A percentile compares a stretch with the other conserved stretches of the same genome.
Evolutionary conservation across 2,797 vertebrate species (phyloP).

Genomic region (Scarus forsteni): DNA sequence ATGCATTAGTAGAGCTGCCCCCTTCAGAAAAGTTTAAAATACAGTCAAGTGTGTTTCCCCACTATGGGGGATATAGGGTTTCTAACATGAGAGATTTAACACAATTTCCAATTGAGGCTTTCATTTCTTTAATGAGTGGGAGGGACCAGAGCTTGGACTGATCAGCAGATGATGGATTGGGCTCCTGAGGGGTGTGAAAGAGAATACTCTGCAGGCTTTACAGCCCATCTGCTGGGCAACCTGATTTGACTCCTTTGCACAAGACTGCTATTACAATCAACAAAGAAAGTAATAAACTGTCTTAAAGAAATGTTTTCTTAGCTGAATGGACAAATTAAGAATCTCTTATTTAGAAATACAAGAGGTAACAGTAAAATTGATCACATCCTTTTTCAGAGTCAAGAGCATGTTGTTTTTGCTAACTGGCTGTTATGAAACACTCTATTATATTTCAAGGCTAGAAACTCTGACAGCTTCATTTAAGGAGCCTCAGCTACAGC

Average conservation of each 20-base stretch:
- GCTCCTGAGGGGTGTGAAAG: slow-evolving; percentile 36
- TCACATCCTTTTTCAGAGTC: slow-evolving; percentile 4
- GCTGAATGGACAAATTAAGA: slow-evolving; percentile 15
- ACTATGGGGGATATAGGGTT: slow-evolving; percentile 50
- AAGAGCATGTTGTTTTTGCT: slow-evolving; percentile 21
- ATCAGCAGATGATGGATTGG: slow-evolving; percentile 65
- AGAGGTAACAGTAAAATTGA: slow-evolving; percentile 14
- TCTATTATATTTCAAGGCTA: slow-evolving; percentile 17
- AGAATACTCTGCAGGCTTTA: slow-evolving; percentile 35
- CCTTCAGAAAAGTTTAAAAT: slow-evolving; percentile 32
- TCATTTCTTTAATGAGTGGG: slow-evolving; percentile 66
- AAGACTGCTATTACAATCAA: slow-evolving; percentile 7
- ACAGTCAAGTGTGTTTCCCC: slow-evolving; percentile 33
- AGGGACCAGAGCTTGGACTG: slow-evolving; percentile 31
- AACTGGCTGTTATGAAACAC: slow-evolving; percentile 29
- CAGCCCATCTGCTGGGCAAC: slow-evolving; percentile 48
- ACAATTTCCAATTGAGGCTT: slow-evolving; percentile 69
- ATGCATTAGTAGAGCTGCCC: slow-evolving; percentile 51
- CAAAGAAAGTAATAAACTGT: slow-evolving; percentile 16
- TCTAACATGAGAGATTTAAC: slow-evolving; percentile 64
- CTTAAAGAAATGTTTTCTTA: slow-evolving; percentile 6
- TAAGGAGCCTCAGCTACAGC: slow-evolving; percentile 25
- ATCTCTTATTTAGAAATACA: slow-evolving; percentile 1
- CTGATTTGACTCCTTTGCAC: slow-evolving; percentile 32
- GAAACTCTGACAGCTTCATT: slow-evolving; percentile 25